Conservation (phyloP, 1,140 invertebrate species). For the Maniola jurtina region DNA sequence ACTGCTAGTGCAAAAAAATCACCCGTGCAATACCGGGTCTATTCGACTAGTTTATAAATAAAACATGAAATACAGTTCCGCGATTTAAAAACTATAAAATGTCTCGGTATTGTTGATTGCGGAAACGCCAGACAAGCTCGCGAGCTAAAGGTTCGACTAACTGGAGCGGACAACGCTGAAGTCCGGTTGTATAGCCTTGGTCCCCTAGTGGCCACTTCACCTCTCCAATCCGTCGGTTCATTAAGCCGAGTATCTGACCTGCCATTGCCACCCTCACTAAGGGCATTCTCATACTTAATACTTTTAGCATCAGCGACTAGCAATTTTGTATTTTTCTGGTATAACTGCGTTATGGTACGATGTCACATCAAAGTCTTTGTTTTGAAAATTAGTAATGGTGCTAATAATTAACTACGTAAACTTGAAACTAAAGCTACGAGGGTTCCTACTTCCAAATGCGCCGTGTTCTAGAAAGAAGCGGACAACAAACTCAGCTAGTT, state of each 20-base stretch:
- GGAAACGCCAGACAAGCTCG: constrained; percentile 56
- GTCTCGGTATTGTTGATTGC: constrained; percentile 37
- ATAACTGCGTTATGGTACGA: too few species aligned
- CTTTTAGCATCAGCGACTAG: neutral
- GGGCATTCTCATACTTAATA: neutral
- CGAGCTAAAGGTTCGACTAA: constrained; percentile 65
- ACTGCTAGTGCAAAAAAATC: too few species aligned
- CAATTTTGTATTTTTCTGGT: too few species aligned
- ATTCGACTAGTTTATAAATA: neutral
- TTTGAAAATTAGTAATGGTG: too few species aligned
- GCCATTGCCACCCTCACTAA: constrained; percentile 40
- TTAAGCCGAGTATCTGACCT: constrained; percentile 52
- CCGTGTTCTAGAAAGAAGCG: too few species aligned
- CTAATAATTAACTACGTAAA: too few species aligned
- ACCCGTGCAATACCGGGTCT: too few species aligned
- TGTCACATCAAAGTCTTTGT: too few species aligned
- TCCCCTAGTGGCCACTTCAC: constrained; percentile 69
- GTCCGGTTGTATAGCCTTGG: constrained; percentile 73
- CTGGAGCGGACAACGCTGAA: constrained; percentile 64
- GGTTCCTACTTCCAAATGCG: too few species aligned
- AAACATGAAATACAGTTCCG: constrained; percentile 3
- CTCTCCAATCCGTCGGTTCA: constrained; percentile 68
- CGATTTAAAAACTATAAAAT: constrained; percentile 6
- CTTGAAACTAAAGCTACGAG: too few species aligned
- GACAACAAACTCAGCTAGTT: too few species aligned